Evolutionary conservation across 2,888 invertebrate genomes (phyloP), one percentile per base, ranked within the genome.

Genomic region (Acanthosepion esculentum): DNA sequence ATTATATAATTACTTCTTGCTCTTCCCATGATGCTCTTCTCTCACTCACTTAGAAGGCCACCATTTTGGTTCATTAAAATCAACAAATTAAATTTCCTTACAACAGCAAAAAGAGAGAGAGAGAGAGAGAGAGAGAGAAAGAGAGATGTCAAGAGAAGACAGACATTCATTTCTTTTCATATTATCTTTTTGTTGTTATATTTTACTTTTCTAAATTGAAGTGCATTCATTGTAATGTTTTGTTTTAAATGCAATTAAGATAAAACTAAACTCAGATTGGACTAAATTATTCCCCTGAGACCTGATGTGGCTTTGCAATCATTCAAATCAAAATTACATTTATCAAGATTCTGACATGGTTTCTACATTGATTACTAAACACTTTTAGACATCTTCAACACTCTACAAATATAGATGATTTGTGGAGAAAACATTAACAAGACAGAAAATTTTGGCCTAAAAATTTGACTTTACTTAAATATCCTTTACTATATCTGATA

Each of bases 281-380:
- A 78, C 78, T 78, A 78, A 33, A 33, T 78, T 78, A 8, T 78
- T n/a, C 78, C 78, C 78, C n/a, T n/a, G 78, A 78, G 78, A 78
- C 78, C 20, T 78, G 78, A 78, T 78, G n/a, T 33, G n/a, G 78
- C 78, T 78, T 78, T n/a, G 78, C 78, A 78, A 78, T 78, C 78
- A 33, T 78, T 78, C 78, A 78, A 78, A 78, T 78, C 78, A 78
- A 78, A 78, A 78, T 78, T 78, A n/a, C n/a, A 78, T 78, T 78
- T 78, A 78, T 78, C 78, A 78, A 78, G n/a, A 78, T 33, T n/a
- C 78, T 78, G 78, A 78, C 33, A 78, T 78, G 78, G n/a, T 78
- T 78, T 78, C 78, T 15, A 78, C n/a, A 78, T 78, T 78, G 78
- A 78, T 78, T n/a, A 33, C 78, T n/a, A 78, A 78, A 78, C 33